Evolutionary conservation across 2,888 invertebrate genomes (phyloP), one percentile per base, ranked within the genome.

Genomic region (Petrolisthes cinctipes): DNA sequence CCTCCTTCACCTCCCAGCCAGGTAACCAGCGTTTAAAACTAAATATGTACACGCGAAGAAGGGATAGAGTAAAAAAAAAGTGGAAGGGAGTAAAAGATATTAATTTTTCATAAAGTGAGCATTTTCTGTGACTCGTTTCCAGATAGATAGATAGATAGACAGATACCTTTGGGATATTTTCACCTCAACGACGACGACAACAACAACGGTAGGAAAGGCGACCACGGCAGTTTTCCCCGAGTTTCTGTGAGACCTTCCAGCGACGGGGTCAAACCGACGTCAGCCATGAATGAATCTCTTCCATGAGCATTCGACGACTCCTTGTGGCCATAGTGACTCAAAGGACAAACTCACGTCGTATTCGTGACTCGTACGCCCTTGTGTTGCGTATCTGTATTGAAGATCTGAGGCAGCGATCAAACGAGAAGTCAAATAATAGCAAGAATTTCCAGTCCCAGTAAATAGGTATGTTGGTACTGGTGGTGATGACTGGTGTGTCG

Each of bases 251-350:
- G 79, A 54, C 68, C 71, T 54, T 79, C 37, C 75, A 61, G 54
- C 57, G 53, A 23, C 76, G 71, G 82, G 82, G 82, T 82, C 86
- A 86, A 81, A 86, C 86, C 82, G 51, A 82, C 75, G 86, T 75
- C 86, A 82, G 54, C 66, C 81, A 75, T 82, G 86, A 86, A 86
- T 86, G 86, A 82, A 81, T 80, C 82, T 82, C 75, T 61, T 83
- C 82, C 61, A 51, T 82, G 73, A n/a, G 54, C 23, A 76, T 75
- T 82, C 82, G 82, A 82, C 81, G 9, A 37, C 11, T 11, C 83
- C 23, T 20, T 9, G 37, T 37, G 37, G 37, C 37, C 37, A 37
- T 37, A 37, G 37, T 37, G 1, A 37, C 37, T 37, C 37, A 37
- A 37, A 37, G 37, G 37, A 37, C 37, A 37, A 37, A 37, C 37